A percentile compares a stretch with the other conserved stretches of the same genome.
phyloP scores from a whole-genome alignment of 1,140 invertebrate species.

The Whitmania pigra region DNA sequence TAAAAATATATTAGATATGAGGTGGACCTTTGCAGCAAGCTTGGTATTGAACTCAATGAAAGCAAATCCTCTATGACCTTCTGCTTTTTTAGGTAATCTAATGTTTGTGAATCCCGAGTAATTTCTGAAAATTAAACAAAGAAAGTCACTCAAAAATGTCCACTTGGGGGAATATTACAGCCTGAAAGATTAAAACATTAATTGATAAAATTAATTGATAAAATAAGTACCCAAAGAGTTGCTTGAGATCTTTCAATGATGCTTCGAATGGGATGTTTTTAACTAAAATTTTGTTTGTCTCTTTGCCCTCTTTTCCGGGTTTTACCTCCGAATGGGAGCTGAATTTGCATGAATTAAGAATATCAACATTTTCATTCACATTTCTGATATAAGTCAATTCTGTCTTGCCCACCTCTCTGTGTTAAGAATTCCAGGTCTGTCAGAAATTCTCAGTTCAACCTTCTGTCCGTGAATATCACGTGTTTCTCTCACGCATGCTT shows the following conservation, averaged over 20 bases:
- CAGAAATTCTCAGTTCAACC: no score
- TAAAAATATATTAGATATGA: background rate
- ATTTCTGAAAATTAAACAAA: slow-evolving; percentile 54
- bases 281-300: slow-evolving; percentile 70
- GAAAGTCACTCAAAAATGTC: slow-evolving; percentile 47
- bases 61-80: slow-evolving; percentile 84
- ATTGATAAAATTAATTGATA: background rate
- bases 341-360: no score
- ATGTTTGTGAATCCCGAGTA: slow-evolving; percentile 65
- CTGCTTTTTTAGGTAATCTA: slow-evolving; percentile 76
- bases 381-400: background rate
- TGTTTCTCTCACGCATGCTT: no score
- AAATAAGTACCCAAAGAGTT: slow-evolving; percentile 70
- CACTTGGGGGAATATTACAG: no score
- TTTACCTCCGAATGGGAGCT: slow-evolving; percentile 44
- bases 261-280: slow-evolving; percentile 94
- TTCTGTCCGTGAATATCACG: no score
- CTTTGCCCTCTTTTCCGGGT: slow-evolving; percentile 57
- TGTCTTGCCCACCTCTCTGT: background rate
- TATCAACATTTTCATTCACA: no score
- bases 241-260: slow-evolving; percentile 68
- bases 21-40: slow-evolving; percentile 73
- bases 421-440: no score
- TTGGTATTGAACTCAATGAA: slow-evolving; percentile 84
- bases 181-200: no score